phyloP scores from a whole-genome alignment of 2,113 vertebrate species.

The Triplophysa tibetana region DNA sequence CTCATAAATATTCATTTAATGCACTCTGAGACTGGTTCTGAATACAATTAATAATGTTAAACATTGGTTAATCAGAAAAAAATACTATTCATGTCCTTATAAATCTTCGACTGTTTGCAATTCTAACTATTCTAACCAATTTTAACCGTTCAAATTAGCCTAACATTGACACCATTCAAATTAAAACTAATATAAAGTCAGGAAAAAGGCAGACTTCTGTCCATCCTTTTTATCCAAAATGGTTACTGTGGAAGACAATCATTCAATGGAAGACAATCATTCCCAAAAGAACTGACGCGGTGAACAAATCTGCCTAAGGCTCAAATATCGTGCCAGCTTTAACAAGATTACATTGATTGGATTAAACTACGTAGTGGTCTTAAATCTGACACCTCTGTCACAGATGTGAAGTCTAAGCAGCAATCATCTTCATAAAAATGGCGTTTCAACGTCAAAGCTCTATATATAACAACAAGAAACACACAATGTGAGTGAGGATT shows the following conservation, averaged over 20 bases:
- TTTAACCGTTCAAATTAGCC: not conserved
- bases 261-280: slow-evolving; percentile 25
- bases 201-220: not conserved
- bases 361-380: slow-evolving; percentile 12
- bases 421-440: slow-evolving; percentile 28
- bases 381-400: slow-evolving; percentile 35
- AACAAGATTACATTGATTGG: slow-evolving; percentile 33
- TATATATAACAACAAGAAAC: slow-evolving; percentile 18
- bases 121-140: not conserved
- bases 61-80: slow-evolving; percentile 44
- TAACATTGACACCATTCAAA: not conserved
- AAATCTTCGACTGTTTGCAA: not conserved
- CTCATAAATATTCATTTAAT: slow-evolving; percentile 28
- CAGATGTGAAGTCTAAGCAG: slow-evolving; percentile 24
- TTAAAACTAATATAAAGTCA: not conserved
- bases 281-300: slow-evolving; percentile 5
- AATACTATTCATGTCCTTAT: slow-evolving; percentile 40
- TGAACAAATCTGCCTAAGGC: slow-evolving; percentile 17
- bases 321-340: slow-evolving; percentile 24
- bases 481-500: slow-evolving; percentile 2
- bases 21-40: slow-evolving; percentile 10
- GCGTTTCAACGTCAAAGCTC: slow-evolving; percentile 16
- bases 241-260: not conserved
- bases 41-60: slow-evolving; percentile 55
- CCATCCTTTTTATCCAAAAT: not conserved